Percentiles rank a stretch among this genome's conserved stretches.
Conservation (phyloP, 2,797 vertebrate species). For the Zenarchopterus dispar region DNA sequence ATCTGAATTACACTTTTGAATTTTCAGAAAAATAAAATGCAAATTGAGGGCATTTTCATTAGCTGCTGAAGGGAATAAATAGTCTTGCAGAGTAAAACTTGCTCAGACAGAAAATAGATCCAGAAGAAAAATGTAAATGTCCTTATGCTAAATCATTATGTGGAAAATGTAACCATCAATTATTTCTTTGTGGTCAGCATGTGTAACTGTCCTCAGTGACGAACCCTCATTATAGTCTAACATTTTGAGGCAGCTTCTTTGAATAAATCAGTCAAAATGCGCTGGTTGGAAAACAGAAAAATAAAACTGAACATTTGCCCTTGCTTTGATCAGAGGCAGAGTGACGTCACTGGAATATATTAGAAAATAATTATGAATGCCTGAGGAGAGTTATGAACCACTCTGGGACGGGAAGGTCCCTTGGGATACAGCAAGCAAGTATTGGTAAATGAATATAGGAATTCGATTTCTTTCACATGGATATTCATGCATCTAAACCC, state of each 20-base stretch:
- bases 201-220: slow-evolving; percentile 7
- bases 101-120: slow-evolving; percentile 33
- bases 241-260: slow-evolving; percentile 6
- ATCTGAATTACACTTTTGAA: slow-evolving; percentile 60
- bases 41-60: slow-evolving; percentile 68
- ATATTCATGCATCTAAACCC: not conserved
- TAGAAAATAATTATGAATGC: slow-evolving; percentile 52
- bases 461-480: slow-evolving; percentile 1
- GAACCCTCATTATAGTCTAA: slow-evolving; percentile 18
- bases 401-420: slow-evolving; percentile 27
- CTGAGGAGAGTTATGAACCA: slow-evolving; percentile 57
- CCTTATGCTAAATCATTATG: slow-evolving; percentile 20
- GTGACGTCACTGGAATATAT: slow-evolving; percentile 16
- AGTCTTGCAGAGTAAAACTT: slow-evolving; percentile 40
- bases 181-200: slow-evolving; percentile 20
- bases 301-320: slow-evolving; percentile 5
- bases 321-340: slow-evolving; percentile 22
- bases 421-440: slow-evolving; percentile 42
- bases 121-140: slow-evolving; percentile 25
- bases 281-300: slow-evolving; percentile 2
- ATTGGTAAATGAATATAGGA: no score
- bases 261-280: slow-evolving; percentile 19
- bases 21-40: slow-evolving; percentile 65
- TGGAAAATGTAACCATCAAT: slow-evolving; percentile 18
- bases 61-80: slow-evolving; percentile 46